Evolutionary conservation across 2,888 invertebrate species (phyloP).

Genomic region (Trachelus stipa): DNA sequence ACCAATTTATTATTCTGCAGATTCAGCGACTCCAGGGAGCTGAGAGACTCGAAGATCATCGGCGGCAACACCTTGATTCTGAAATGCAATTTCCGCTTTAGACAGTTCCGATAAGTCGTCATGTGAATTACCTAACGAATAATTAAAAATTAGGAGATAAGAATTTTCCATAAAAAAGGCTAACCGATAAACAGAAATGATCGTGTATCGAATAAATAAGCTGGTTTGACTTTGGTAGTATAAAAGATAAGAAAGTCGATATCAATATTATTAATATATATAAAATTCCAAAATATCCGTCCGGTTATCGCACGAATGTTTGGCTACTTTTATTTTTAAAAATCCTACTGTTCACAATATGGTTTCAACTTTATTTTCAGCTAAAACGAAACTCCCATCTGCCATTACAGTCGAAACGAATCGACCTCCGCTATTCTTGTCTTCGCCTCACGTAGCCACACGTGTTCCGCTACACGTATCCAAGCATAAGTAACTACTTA

Average conservation of each 20-base stretch:
- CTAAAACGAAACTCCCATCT: not conserved
- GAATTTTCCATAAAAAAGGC: not conserved
- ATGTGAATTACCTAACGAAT: not conserved
- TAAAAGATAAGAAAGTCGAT: too few relatives aligned
- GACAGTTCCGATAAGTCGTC: not conserved
- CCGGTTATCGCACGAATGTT: too few relatives aligned
- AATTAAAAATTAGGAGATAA: not conserved
- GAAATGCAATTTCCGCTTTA: slow-evolving; percentile 37
- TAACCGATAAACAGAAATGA: not conserved
- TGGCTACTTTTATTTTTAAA: not conserved
- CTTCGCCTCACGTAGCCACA: not conserved
- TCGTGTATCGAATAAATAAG: too few relatives aligned
- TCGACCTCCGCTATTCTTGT: not conserved
- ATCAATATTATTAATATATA: too few relatives aligned
- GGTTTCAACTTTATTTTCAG: not conserved
- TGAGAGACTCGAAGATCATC: slow-evolving; percentile 88
- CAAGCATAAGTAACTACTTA: not conserved
- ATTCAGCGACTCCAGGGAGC: slow-evolving; percentile 88
- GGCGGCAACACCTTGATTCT: slow-evolving; percentile 87
- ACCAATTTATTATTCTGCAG: slow-evolving; percentile 89
- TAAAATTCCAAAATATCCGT: too few relatives aligned
- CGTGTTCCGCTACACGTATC: not conserved
- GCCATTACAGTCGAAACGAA: not conserved
- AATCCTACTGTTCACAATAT: not conserved
- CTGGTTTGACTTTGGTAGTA: too few relatives aligned